Conservation (phyloP, 2,888 invertebrate genomes). For the Chorisops tibialis region DNA sequence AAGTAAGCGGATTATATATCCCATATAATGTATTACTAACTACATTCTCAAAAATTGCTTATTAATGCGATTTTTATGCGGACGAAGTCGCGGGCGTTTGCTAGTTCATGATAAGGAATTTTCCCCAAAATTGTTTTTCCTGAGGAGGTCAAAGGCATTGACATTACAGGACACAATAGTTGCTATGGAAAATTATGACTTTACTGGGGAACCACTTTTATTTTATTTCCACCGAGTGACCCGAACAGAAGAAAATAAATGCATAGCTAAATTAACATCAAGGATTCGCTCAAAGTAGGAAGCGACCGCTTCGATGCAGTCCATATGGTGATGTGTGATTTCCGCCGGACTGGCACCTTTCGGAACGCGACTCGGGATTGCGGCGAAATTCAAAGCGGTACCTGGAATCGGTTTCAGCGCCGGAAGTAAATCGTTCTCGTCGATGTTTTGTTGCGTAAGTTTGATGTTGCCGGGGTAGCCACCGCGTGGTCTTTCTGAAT, state of each 20-base stretch:
- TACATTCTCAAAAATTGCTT: too few species aligned
- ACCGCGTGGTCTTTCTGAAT: conserved; percentile 66
- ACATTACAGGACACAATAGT: too few species aligned
- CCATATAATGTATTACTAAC: too few species aligned
- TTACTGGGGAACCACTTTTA: too few species aligned
- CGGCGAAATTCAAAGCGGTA: conserved; percentile 74
- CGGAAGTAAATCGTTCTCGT: conserved; percentile 75
- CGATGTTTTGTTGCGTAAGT: conserved; percentile 23
- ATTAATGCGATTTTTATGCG: conserved; percentile 82
- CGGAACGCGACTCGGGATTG: conserved; percentile 75
- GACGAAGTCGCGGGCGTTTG: too few species aligned
- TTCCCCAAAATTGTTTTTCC: too few species aligned
- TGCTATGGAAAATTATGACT: too few species aligned
- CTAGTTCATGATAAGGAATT: too few species aligned
- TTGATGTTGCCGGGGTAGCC: conserved; percentile 33
- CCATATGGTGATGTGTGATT: conserved; percentile 82
- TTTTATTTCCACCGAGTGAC: conserved; percentile 89
- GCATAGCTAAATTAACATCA: conserved; percentile 70
- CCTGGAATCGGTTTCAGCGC: conserved; percentile 76
- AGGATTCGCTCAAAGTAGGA: conserved; percentile 42
- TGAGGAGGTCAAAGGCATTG: too few species aligned
- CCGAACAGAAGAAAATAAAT: conserved; percentile 90
- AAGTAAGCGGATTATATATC: too few species aligned
- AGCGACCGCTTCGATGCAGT: conserved; percentile 53
- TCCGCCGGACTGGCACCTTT: conserved; percentile 75